A percentile compares a stretch with the other conserved stretches of the same genome.
phyloP scores from a whole-genome alignment of 1,140 invertebrate genomes.

The Lordiphosa clarofinis region DNA sequence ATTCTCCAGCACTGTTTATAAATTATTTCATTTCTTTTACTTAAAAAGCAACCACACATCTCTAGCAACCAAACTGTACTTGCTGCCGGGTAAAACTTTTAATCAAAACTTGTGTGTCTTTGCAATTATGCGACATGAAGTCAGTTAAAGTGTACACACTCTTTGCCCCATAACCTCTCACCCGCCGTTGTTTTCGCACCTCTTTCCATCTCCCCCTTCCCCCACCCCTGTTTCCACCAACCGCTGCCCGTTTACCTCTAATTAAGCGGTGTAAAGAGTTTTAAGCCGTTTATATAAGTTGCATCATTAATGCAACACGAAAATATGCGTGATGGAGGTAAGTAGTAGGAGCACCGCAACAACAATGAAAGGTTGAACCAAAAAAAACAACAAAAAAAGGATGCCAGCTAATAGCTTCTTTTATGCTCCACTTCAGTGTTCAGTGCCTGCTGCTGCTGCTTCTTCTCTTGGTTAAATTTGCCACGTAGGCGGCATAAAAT shows the following conservation, averaged over 20 bases:
- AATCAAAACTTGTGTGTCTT: conserved; percentile 63
- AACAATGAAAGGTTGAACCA: conserved; percentile 6
- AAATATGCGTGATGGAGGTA: conserved; percentile 16
- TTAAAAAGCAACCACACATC: no score
- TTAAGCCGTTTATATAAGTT: conserved; percentile 41
- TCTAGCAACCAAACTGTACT: conserved; percentile 15
- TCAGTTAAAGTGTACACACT: conserved; percentile 35
- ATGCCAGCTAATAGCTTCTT: conserved; percentile 64
- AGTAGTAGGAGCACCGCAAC: conserved; percentile 1
- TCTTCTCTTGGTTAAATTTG: conserved; percentile 6
- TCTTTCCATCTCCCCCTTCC: no score
- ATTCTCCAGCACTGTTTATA: no score
- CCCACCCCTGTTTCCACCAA: no score
- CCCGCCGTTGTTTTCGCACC: no score
- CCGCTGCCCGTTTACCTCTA: conserved; percentile 42
- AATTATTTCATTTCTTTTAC: background rate
- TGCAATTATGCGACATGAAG: conserved; percentile 67
- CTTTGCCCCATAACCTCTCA: background rate
- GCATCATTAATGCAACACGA: conserved; percentile 68
- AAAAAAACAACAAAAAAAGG: no score
- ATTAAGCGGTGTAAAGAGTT: conserved; percentile 58
- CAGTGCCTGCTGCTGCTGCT: conserved; percentile 12
- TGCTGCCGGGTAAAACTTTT: conserved; percentile 43
- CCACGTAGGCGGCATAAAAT: conserved; percentile 68
- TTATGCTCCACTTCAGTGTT: conserved; percentile 65